Base-by-base conservation (phyloP, 2,888 invertebrate genomes). In the Chironomus riparius region DNA sequence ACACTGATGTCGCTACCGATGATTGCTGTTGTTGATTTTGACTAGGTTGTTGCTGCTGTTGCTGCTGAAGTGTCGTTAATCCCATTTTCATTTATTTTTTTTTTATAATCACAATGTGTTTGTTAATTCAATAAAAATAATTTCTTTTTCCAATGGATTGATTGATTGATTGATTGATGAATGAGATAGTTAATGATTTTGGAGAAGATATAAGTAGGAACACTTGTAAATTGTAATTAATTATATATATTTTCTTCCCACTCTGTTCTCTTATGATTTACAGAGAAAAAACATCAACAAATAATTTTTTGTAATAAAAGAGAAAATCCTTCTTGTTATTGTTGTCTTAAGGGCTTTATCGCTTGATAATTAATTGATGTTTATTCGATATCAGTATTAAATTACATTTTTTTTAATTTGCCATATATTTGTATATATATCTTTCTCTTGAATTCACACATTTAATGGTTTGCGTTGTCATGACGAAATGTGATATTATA, bases 311-410 rank as follows among this genome's bases (percentile, higher is more conserved):
- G 50, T 15, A 50, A n/a, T 50, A 50, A 50, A 50, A 50, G 50
- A 50, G n/a, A 50, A 50, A 38, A 38, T 38, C 38, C 38, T 38
- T 38, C 10, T 38, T 10, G 38, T 38, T 38, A 38, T 38, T 38
- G 38, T 38, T 38, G 10, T 38, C 38, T 38, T 38, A 38, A 50
- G 50, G 15, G 50, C 50, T 50, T 50, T 50, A 50, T 50, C n/a
- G 50, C 62, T 18, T 7, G 18, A 15, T 65, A 62, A 65, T 65
- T 73, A 73, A 73, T 73, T 73, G 71, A 71, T 71, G 71, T 71
- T 71, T 71, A 71, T 56, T 71, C 50, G 73, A 73, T 73, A 65
- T 73, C 65, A 61, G 73, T 56, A 65, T 73, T 65, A 65, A 65
- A 73, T 73, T 73, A 65, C 73, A 73, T 22, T 73, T 73, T 28